phyloP scores from a whole-genome alignment of 2,888 invertebrate genomes.

The Polydrusus pterygomalis region DNA sequence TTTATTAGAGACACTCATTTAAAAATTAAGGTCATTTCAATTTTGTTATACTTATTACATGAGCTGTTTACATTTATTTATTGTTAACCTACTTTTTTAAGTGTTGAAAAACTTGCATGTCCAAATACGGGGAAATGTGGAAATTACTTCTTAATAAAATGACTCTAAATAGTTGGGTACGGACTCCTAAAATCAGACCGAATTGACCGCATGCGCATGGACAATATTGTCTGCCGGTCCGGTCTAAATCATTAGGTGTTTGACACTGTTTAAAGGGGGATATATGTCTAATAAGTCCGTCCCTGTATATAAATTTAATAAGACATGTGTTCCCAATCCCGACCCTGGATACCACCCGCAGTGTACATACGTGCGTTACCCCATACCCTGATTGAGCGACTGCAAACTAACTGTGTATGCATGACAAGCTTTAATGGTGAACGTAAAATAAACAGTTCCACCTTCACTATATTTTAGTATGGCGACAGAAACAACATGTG shows the following conservation, averaged over 20 bases:
- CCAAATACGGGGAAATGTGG: no score
- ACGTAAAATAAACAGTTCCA: conserved; percentile 25
- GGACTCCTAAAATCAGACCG: no score
- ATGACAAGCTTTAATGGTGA: conserved; percentile 29
- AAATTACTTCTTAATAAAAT: no score
- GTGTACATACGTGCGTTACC: conserved; percentile 24
- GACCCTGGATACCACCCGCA: conserved; percentile 26
- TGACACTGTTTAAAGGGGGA: background rate
- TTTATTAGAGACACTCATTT: conserved; percentile 5
- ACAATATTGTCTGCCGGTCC: no score
- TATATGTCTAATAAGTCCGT: background rate
- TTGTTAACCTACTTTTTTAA: background rate
- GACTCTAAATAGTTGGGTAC: no score
- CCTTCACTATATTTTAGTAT: conserved; percentile 20
- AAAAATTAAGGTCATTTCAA: conserved; percentile 26
- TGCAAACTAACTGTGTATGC: conserved; percentile 15
- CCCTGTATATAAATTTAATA: background rate
- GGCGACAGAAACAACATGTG: conserved; percentile 2
- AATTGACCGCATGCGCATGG: no score
- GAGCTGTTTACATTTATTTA: background rate
- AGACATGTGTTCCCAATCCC: background rate
- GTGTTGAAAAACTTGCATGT: no score
- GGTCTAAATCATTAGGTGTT: no score
- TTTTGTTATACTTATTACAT: background rate
- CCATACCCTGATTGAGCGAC: conserved; percentile 36